Evolutionary conservation across 1,140 invertebrate genomes (phyloP), one percentile per base, ranked within the genome.

Genomic region (Phymastichus coffea): DNA sequence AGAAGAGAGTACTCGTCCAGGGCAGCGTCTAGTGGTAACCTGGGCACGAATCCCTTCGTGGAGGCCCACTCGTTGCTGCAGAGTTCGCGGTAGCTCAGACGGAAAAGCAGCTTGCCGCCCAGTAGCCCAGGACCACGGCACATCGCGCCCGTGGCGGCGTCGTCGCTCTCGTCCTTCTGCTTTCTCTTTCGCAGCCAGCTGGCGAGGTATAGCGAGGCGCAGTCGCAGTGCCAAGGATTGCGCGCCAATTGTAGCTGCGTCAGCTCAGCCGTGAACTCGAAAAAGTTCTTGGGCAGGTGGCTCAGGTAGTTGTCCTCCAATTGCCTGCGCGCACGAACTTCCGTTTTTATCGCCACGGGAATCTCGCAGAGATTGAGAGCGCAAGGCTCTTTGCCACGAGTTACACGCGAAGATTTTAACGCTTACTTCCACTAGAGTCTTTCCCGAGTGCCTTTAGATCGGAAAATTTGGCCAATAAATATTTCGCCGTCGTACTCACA

Each of bases 141-240:
- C 8, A 86, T 83, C 0, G 89, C 43, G 80, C 82, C 56, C 82
- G 82, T 60, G 83, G 82, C 88, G 84, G 89, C 67, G 84, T 91
- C 77, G 71, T 80, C 81, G 22, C 6, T 40, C 20, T 40, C 4
- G 55, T 65, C 35, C 19, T 67, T 65, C 2, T 47, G 30, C 7
- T 51, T 47, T 0, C 38, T 26, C 14, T 65, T 71, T 19, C 67
- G 66, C 17, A 84, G 76, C 83, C 84, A 90, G 74, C 77, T 78
- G 0, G 87, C 83, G 51, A 93, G 82, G 70, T 93, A 93, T 0
- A 90, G 77, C 7, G 88, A 86, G 37, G 85, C 84, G 68, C 92
- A 94, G 70, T 93, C 90, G 65, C 92, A 94, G 68, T 92, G 88
- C 91, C 91, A 93, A 0, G 90, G 90, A 76, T 94, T 94, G 63